Evolutionary conservation across 2,797 vertebrate species (phyloP).

Genomic region (Anguilla pacifica): DNA sequence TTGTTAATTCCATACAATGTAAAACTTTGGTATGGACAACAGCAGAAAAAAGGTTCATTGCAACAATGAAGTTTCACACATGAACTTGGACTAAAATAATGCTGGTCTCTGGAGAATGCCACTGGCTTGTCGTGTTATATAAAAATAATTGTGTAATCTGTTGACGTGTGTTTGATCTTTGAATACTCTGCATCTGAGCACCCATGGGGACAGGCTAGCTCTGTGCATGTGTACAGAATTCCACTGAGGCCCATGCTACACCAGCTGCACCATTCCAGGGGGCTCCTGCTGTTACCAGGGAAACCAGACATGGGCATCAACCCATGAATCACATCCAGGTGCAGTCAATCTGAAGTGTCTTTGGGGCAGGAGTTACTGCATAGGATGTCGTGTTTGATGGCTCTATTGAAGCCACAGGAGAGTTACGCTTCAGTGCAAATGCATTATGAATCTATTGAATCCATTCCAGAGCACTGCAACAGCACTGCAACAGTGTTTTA

Average conservation of each 20-base stretch:
- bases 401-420: background rate
- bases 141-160: background rate
- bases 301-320: background rate
- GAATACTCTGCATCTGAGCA: background rate
- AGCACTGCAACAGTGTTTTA: background rate
- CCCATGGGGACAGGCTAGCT: background rate
- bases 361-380: background rate
- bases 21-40: background rate
- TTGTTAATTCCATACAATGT: background rate
- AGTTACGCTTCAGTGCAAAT: background rate
- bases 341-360: background rate
- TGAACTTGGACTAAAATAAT: background rate
- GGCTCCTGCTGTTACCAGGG: constrained; percentile 1
- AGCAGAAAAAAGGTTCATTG: background rate
- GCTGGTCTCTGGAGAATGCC: background rate
- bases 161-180: background rate
- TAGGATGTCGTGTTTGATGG: background rate
- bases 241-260: background rate
- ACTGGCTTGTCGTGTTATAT: background rate
- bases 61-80: background rate
- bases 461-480: background rate
- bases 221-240: background rate
- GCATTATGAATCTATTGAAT: background rate
- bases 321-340: background rate
- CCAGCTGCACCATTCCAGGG: background rate